Percentiles rank a stretch among this genome's conserved stretches.
phyloP scores from a whole-genome alignment of 2,888 invertebrate species.

The Dryomyza anilis region DNA sequence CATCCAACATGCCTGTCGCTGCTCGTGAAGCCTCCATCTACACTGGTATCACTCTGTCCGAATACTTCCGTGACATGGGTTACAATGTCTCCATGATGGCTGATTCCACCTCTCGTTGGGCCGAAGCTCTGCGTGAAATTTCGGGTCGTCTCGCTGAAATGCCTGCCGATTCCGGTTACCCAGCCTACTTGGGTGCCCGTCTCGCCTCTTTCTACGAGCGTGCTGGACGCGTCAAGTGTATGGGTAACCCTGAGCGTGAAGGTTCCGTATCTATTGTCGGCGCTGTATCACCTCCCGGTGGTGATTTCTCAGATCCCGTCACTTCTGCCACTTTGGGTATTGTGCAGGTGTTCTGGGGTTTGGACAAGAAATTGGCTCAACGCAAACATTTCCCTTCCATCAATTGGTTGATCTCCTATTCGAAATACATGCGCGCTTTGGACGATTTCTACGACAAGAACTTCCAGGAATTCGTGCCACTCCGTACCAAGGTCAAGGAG shows the following conservation, averaged over 20 bases:
- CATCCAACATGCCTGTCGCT: constrained; percentile 99
- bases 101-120: constrained; percentile 99
- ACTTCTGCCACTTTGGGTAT: constrained; percentile 98
- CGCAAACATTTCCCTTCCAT: constrained; percentile 99
- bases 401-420: constrained; percentile 99
- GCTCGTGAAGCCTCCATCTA: constrained; percentile 99
- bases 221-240: constrained; percentile 95
- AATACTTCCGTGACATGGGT: constrained; percentile 99
- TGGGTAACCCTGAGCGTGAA: constrained; percentile 97
- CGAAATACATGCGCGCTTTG: constrained; percentile 97
- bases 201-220: constrained; percentile 99
- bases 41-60: constrained; percentile 98
- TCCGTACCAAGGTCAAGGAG: constrained; percentile 93
- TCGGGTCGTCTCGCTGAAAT: constrained; percentile 99
- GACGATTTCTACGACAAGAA: constrained; percentile 99
- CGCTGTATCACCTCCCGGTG: constrained; percentile 99
- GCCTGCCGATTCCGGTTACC: constrained; percentile 99
- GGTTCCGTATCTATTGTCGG: constrained; percentile 99
- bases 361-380: constrained; percentile 98
- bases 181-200: constrained; percentile 97
- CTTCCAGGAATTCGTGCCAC: constrained; percentile 94
- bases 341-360: constrained; percentile 99
- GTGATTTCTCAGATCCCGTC: constrained; percentile 99
- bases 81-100: constrained; percentile 99
- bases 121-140: constrained; percentile 99